These are phyloP conservation scores for Drosophila dunni DNA, from an alignment of 1,140 invertebrate genomes.

Conservation along the genomic window DNA sequence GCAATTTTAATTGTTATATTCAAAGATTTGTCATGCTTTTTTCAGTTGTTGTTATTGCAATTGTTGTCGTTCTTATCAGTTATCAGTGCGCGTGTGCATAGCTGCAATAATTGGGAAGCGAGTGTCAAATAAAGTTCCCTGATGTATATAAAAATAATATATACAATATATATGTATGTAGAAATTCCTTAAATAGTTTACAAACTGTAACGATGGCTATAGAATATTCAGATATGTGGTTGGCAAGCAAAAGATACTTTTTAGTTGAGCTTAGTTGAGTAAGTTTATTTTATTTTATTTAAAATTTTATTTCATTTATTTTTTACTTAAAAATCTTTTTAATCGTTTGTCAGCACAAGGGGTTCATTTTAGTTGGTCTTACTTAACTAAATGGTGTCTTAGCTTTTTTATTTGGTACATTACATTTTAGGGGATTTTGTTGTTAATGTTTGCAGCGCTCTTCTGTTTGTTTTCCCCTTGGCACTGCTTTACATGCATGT, in stretches of 20 bases:
- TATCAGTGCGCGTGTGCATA: constrained; percentile 58
- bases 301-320: no score
- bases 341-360: no score
- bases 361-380: no score
- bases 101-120: constrained; percentile 10
- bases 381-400: no score
- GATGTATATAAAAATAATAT: no score
- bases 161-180: no score
- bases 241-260: neutral
- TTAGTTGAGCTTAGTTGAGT: neutral
- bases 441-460: constrained; percentile 4
- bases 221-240: neutral
- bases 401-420: neutral
- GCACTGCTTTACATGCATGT: constrained; percentile 9
- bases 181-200: neutral
- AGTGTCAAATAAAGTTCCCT: constrained; percentile 6
- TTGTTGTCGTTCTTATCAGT: constrained; percentile 24
- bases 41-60: constrained; percentile 16
- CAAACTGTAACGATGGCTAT: neutral
- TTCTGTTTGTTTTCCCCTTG: neutral
- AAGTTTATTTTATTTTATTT: neutral
- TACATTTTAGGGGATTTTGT: constrained; percentile 4
- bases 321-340: no score
- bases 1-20: constrained; percentile 30
- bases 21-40: constrained; percentile 61